Evolutionary conservation across 1,140 invertebrate genomes (phyloP), one percentile per base, ranked within the genome.

Genomic region (Proales similis): DNA sequence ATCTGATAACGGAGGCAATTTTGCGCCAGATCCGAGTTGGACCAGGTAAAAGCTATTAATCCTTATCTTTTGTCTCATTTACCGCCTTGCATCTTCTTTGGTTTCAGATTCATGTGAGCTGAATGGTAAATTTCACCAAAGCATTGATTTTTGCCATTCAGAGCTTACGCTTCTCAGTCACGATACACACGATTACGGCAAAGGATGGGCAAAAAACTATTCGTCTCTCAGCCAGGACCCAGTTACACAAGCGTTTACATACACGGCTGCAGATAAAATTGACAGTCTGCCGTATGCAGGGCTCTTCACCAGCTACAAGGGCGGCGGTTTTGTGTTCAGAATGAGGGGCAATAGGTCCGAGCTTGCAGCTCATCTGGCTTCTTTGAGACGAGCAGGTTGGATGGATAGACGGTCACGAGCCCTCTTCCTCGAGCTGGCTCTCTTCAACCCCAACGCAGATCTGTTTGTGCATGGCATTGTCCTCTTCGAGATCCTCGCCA

Each of bases 261-360:
- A 45, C 26, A 9, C 5, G 26, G 7, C 5, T n/a, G 67, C 76
- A 2, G 65, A 53, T 12, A 69, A 70, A 22, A 66, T 81, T 1
- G 68, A 78, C 48, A 75, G 78, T 4, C 72, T 74, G n/a, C 61
- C 61, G 24, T 29, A 48, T n/a, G 1, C 39, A 14, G 61, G 43
- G 11, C 11, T 1, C 27, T 63, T 45, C 49, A 75, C 17, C 2
- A 48, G 36, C 1, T 66, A 66, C 24, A 48, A 53, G 63, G 74
- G 74, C 14, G 73, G 74, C 29, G 73, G 74, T 6, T 76, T 74
- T 64, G 69, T 68, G 3, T 45, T 68, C 20, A 68, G 45, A 22
- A 64, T 67, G 47, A 48, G 47, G 39, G 32, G 67, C 14, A 73
- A 68, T 26, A 43, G 68, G 3, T 67, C 14, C 79, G 77, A 5